These are phyloP conservation scores for Turritopsis rubra DNA, from an alignment of 30 jellyfish, hydroid and myxozoan genomes.

Conservation along the genomic window DNA sequence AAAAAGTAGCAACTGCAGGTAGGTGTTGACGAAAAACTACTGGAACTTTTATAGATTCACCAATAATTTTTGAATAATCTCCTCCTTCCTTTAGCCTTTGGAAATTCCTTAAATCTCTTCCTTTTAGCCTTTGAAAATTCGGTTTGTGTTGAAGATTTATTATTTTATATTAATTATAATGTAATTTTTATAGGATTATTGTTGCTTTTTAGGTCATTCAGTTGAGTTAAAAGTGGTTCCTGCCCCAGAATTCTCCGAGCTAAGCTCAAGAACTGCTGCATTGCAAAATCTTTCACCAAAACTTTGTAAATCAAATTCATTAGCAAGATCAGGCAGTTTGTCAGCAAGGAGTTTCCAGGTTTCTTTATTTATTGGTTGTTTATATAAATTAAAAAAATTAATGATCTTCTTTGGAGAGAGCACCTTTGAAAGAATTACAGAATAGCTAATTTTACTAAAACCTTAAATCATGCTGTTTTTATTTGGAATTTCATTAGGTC, in stretches of 20 bases:
- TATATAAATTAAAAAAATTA: too few species aligned
- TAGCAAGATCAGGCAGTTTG: slow-evolving; percentile 18
- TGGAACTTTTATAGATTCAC: not conserved
- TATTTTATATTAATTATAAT: not conserved
- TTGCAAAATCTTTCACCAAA: slow-evolving; percentile 35
- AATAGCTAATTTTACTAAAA: too few species aligned
- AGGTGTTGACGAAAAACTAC: not conserved
- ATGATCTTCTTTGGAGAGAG: too few species aligned
- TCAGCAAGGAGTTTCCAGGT: slow-evolving; percentile 3
- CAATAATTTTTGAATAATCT: not conserved
- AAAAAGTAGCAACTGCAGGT: slow-evolving; percentile 75
- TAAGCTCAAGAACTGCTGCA: slow-evolving; percentile 54
- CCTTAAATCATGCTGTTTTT: too few species aligned
- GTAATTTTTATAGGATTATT: not conserved
- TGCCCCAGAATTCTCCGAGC: slow-evolving; percentile 83
- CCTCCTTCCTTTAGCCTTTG: too few species aligned
- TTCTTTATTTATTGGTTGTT: not conserved
- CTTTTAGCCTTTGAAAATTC: too few species aligned
- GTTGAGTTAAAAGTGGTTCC: slow-evolving; percentile 66
- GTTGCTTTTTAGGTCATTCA: slow-evolving; percentile 30
- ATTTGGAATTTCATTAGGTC: too few species aligned
- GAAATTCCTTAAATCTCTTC: too few species aligned
- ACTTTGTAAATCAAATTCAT: slow-evolving; percentile 33
- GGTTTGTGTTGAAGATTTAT: too few species aligned
- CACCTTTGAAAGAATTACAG: too few species aligned